phyloP scores from a whole-genome alignment of 2,113 vertebrate genomes.

The Solea senegalensis region DNA sequence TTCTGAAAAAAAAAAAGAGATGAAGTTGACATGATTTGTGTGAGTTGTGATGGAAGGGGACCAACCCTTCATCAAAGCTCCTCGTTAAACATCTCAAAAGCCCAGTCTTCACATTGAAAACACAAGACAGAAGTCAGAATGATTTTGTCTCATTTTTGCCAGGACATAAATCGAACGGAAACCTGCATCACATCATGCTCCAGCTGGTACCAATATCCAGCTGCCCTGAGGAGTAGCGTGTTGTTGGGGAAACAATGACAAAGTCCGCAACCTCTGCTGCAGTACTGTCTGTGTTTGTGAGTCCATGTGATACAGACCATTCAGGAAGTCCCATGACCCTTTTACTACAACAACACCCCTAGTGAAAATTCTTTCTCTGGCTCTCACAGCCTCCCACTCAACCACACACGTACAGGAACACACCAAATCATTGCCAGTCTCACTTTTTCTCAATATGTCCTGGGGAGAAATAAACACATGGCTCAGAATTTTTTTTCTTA shows the following conservation, averaged over 20 bases:
- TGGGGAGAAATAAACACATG: slow-evolving; percentile 69
- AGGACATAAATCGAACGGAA: slow-evolving; percentile 21
- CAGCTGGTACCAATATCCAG: slow-evolving; percentile 52
- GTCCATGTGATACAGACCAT: slow-evolving; percentile 53
- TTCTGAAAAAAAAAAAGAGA: slow-evolving; percentile 28
- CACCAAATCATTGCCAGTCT: slow-evolving; percentile 35
- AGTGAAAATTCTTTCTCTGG: slow-evolving; percentile 30
- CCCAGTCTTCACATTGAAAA: not conserved
- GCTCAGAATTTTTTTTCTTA: slow-evolving; percentile 44
- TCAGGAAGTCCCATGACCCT: slow-evolving; percentile 77
- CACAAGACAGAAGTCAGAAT: not conserved
- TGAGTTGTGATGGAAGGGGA: slow-evolving; percentile 5
- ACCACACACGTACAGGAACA: slow-evolving; percentile 15
- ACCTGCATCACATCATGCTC: slow-evolving; percentile 14
- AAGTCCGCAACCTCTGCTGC: slow-evolving; percentile 17
- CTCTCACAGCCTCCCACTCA: slow-evolving; percentile 42
- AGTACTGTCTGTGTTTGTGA: slow-evolving; percentile 25
- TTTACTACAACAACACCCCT: slow-evolving; percentile 41
- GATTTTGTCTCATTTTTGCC: not conserved
- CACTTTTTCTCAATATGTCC: slow-evolving; percentile 55
- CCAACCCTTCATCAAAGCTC: not conserved
- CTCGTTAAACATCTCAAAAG: slow-evolving; percentile 5
- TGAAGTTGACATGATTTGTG: slow-evolving; percentile 37
- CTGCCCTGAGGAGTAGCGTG: slow-evolving; percentile 12
- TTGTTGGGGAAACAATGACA: slow-evolving; percentile 48